Conservation (phyloP, 2,113 vertebrate genomes). For the Paradisaea rubra region DNA sequence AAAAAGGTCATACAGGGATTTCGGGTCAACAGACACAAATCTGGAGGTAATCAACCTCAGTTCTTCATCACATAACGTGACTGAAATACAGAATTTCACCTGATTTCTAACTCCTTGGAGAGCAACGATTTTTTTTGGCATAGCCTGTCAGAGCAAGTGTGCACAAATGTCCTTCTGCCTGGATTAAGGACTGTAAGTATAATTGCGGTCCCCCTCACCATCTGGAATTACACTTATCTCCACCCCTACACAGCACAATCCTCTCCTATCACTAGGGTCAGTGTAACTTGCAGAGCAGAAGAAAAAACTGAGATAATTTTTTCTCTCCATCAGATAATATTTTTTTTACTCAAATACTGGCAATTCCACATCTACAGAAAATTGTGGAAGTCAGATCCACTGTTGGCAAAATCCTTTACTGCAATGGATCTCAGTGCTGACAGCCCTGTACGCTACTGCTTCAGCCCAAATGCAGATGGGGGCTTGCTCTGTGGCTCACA, state of each 20-base stretch:
- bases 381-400: not conserved
- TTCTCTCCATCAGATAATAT: not conserved
- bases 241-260: not conserved
- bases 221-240: not conserved
- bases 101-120: not conserved
- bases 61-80: not conserved
- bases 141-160: not conserved
- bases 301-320: not conserved
- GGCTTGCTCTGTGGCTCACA: not conserved
- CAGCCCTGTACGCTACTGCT: rapidly evolving
- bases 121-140: not conserved
- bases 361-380: not conserved
- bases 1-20: not conserved
- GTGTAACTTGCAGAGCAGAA: not conserved
- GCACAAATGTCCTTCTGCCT: not conserved
- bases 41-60: not conserved
- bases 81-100: not conserved
- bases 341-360: not conserved
- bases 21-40: not conserved
- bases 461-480: not conserved
- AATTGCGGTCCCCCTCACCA: not conserved
- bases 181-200: not conserved
- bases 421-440: not conserved
- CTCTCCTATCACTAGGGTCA: not conserved
- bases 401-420: not conserved